Evolutionary conservation across 2,797 vertebrate species (phyloP).

Genomic region (Prunella strophiata): DNA sequence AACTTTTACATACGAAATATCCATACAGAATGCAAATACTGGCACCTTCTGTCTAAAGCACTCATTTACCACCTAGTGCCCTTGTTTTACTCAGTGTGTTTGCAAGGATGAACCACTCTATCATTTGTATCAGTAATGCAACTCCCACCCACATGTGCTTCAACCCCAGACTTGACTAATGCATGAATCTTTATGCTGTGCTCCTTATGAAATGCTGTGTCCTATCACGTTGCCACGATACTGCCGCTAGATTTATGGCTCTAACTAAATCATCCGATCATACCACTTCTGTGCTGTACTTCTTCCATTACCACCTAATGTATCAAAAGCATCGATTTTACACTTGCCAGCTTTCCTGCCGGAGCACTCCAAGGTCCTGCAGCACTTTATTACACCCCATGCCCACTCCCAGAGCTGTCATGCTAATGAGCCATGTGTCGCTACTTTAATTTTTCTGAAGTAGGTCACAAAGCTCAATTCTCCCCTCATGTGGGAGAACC

Average conservation of each 20-base stretch:
- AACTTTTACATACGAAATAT: neutral
- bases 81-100: neutral
- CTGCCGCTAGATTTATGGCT: conserved; percentile 46
- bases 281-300: conserved; percentile 41
- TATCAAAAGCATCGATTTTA: conserved; percentile 69
- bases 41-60: neutral
- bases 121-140: neutral
- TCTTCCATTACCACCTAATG: conserved; percentile 62
- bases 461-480: conserved; percentile 42
- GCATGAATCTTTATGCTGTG: neutral
- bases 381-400: conserved; percentile 41
- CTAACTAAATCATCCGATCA: conserved; percentile 55
- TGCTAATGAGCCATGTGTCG: conserved; percentile 54
- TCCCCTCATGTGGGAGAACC: conserved; percentile 41
- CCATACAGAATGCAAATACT: neutral
- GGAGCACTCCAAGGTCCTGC: conserved; percentile 41
- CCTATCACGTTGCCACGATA: conserved; percentile 18
- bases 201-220: conserved; percentile 31
- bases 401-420: conserved; percentile 48
- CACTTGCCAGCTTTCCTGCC: neutral
- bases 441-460: conserved; percentile 50
- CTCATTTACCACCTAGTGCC: neutral
- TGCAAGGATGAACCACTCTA: conserved; percentile 1
- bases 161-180: conserved; percentile 21
- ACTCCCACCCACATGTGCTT: neutral